Percentiles rank a stretch among this genome's conserved stretches.
These are phyloP conservation scores for Synergus itoensis DNA, from an alignment of 2,888 invertebrate species.

Conservation along the genomic window DNA sequence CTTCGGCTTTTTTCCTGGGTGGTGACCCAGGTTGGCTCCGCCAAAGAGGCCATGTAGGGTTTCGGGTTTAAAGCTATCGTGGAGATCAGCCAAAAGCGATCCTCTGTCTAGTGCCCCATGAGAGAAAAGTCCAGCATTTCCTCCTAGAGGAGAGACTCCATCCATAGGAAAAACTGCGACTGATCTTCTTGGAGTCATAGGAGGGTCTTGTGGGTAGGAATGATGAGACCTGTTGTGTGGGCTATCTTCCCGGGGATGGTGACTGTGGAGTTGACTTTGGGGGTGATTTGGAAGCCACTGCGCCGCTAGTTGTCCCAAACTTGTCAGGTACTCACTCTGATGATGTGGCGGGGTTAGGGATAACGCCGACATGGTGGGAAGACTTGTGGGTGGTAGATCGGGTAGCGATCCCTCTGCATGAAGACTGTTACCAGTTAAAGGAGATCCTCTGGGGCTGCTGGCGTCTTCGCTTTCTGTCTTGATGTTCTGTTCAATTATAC, in stretches of 20 bases:
- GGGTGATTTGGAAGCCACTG: conserved; percentile 73
- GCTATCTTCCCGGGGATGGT: conserved; percentile 70
- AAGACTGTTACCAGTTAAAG: conserved; percentile 65
- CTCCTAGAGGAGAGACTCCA: conserved; percentile 66
- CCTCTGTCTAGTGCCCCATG: conserved; percentile 68
- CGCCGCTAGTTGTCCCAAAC: conserved; percentile 73
- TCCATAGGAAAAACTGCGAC: conserved; percentile 70
- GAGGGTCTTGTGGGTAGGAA: conserved; percentile 65
- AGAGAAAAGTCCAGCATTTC: conserved; percentile 68
- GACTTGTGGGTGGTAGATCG: conserved; percentile 72
- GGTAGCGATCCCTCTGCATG: conserved; percentile 71
- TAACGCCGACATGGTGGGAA: conserved; percentile 82
- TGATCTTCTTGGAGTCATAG: conserved; percentile 47
- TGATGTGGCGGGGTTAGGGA: conserved; percentile 90
- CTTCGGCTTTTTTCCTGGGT: conserved; percentile 69
- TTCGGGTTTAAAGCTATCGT: conserved; percentile 75
- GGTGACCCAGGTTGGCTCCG: conserved; percentile 60
- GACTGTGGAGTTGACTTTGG: conserved; percentile 65
- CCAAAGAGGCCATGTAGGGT: conserved; percentile 72
- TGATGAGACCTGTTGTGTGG: conserved; percentile 65
- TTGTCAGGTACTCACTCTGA: conserved; percentile 76
- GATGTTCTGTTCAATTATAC: conserved; percentile 80
- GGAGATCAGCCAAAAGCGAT: conserved; percentile 69
- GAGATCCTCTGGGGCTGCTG: conserved; percentile 72
- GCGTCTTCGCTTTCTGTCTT: conserved; percentile 74